Evolutionary conservation across 2,113 vertebrate species (phyloP), one percentile per base, ranked within the genome.

Genomic region (Oryzias celebensis): DNA sequence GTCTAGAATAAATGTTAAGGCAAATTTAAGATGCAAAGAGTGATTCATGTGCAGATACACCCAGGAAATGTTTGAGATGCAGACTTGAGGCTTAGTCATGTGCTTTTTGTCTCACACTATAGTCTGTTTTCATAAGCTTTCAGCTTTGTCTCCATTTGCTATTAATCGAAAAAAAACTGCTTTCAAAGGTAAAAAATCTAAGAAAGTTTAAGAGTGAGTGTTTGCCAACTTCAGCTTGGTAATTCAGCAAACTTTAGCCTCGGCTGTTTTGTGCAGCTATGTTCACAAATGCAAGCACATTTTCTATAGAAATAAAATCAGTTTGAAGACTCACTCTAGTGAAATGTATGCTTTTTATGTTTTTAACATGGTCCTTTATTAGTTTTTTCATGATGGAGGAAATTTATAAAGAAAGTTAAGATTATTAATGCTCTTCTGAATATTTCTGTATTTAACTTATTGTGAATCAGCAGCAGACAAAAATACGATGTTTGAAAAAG

Each of bases 1-100:
- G 54, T 26, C 68, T 41, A 56, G 43, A 73, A 73, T 76, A 73
- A 65, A 52, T 54, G 62, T n/a, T 64, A 46, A 26, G 55, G 52
- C 55, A 55, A 72, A 53, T 57, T 67, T 13, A 54, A 57, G 3
- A 28, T 43, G 46, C 56, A 63, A 65, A 46, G 49, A 56, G 0
- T 42, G 50, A 75, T 77, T 68, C 56, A 28, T 50, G 28, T 10
- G 2, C 10, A 12, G 36, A 36, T 12, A 36, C 36, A 36, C 36
- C 36, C 57, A 65, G 65, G 18, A 61, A 66, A 60, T 43, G 15
- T 43, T 20, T 8, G 17, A 18, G 58, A 56, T 36, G 62, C 61
- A 22, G 47, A 57, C 17, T 24, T 53, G 23, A 54, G 42, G 47
- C 23, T 14, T 22, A 44, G 46, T 52, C 55, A 51, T 69, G 71